Evolutionary conservation across 2,888 invertebrate species (phyloP).

Genomic region (Eilema sororculum): DNA sequence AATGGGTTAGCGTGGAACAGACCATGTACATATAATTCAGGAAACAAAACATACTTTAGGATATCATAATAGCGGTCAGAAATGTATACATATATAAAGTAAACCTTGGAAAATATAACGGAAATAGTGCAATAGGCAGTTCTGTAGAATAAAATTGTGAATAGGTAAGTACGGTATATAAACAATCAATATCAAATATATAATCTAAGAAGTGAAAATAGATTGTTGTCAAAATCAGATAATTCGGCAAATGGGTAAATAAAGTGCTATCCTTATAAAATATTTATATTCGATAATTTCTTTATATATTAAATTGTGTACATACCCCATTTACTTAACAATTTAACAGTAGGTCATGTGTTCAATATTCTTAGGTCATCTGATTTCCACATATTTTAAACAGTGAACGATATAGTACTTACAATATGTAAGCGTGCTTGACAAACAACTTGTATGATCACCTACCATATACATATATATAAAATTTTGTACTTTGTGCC

Average conservation of each 20-base stretch:
- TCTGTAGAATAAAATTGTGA: not conserved
- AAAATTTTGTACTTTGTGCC: constrained; percentile 43
- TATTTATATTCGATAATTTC: not conserved
- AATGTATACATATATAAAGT: not conserved
- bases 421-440: not conserved
- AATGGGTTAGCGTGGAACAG: constrained; percentile 1
- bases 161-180: not conserved
- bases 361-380: not conserved
- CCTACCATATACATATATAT: constrained; percentile 7
- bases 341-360: not conserved
- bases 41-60: not conserved
- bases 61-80: not conserved
- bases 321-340: not conserved
- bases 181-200: no score
- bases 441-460: not conserved
- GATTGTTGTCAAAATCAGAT: not conserved
- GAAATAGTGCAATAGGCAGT: not conserved
- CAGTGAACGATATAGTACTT: no score
- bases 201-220: not conserved
- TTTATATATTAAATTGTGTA: not conserved
- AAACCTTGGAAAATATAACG: not conserved
- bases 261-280: not conserved
- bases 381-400: constrained; percentile 3
- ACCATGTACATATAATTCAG: not conserved
- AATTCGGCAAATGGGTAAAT: not conserved